phyloP scores from a whole-genome alignment of 2,113 vertebrate genomes.

The Malaclemys terrapin region DNA sequence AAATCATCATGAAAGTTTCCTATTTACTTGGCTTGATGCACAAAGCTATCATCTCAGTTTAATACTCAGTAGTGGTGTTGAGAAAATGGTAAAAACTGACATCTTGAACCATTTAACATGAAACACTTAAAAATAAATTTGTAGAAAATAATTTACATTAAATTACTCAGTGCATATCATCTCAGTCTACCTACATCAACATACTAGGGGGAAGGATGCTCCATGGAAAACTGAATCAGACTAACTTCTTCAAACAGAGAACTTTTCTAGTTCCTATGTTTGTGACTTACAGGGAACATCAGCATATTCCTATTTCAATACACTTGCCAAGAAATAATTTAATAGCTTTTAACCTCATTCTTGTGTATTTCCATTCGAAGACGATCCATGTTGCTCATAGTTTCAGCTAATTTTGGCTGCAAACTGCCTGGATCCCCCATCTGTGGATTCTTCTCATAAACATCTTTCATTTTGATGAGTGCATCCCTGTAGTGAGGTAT shows the following conservation, averaged over 20 bases:
- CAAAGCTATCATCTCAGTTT: background rate
- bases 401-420: constrained; percentile 96
- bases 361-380: constrained; percentile 97
- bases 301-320: background rate
- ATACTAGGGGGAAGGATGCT: background rate
- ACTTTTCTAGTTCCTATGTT: background rate
- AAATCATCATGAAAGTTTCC: rapidly evolving
- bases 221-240: background rate
- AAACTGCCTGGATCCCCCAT: constrained; percentile 97
- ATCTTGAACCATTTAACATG: background rate
- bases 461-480: constrained; percentile 99
- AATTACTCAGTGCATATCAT: background rate
- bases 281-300: background rate
- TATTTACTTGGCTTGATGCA: background rate
- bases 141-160: background rate
- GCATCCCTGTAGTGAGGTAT: constrained; percentile 86
- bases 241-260: background rate
- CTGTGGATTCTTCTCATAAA: constrained; percentile 98
- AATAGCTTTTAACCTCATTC: constrained; percentile 88
- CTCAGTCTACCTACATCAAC: background rate
- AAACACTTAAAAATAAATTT: background rate
- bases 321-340: constrained; percentile 13
- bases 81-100: background rate
- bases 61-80: background rate
- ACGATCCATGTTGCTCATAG: constrained; percentile 95